Base-by-base conservation (phyloP, 2,888 invertebrate species). In the Atethmia centrago region DNA sequence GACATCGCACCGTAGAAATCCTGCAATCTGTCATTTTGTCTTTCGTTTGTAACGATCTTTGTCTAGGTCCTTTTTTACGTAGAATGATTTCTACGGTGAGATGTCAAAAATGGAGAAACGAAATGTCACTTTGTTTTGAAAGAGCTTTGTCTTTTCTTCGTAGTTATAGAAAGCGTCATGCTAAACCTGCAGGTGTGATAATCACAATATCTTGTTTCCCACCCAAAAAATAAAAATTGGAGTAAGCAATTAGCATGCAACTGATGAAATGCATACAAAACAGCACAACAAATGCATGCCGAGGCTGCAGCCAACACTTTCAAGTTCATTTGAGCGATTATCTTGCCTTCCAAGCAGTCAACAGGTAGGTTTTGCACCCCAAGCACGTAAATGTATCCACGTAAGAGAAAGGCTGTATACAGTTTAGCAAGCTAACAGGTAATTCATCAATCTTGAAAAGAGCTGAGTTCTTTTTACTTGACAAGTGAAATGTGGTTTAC, bases 371-470 rank as follows among this genome's bases (percentile, higher is more conserved):
- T 77, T 67, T 14, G 45, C 62, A 78, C 45, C 19, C 56, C 7
- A 58, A 82, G 45, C 83, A 83, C 79, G 83, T 78, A 82, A 53
- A 16, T 8, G 16, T 49, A 51, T 49, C 51, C 28, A 62, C 49
- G 47, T 64, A 58, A 83, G 74, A 80, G 80, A 76, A 76, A 80
- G 81, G 76, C 40, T 65, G 47, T 47, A 53, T 45, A 61, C 19
- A 69, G 36, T 40, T 21, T 51, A 61, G 51, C 51, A 42, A 51
- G 42, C 21, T 51, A 63, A 63, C 53, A 55, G 21, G 53, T 31
- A 14, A 70, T 71, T 63, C 62, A 25, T 62, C 62, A 79, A 71
- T 77, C 62, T 68, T 56, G 28, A 53, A 79, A 79, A 71, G 40
- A 28, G 21, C n/a, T 28, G 45, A 14, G 61, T 56, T 74, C 12